A percentile compares a stretch with the other conserved stretches of the same genome.
Conservation (phyloP, 2,888 invertebrate genomes). For the Cephus pulcher region DNA sequence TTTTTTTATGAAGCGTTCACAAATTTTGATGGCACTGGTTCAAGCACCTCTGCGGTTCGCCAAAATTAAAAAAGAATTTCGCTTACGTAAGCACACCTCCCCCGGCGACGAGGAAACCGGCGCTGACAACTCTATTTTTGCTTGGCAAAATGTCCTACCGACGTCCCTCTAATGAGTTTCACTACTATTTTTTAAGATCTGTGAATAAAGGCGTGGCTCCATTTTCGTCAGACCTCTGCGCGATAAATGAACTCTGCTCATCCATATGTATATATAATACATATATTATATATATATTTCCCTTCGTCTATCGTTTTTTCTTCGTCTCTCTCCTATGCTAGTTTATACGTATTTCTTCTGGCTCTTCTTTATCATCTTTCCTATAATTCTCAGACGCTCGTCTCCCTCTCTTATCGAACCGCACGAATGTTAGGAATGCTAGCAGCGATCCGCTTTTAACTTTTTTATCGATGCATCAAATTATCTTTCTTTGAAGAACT, state of each 20-base stretch:
- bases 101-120: not conserved
- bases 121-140: conserved; percentile 7
- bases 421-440: not conserved
- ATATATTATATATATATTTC: not conserved
- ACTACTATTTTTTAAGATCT: not conserved
- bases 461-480: not conserved
- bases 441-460: not conserved
- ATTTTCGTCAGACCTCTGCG: not conserved
- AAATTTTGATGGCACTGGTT: not conserved
- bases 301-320: not conserved
- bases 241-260: not conserved
- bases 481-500: not conserved
- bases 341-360: not conserved
- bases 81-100: not conserved
- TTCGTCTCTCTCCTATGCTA: not conserved
- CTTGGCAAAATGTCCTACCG: not conserved
- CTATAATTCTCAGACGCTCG: not conserved
- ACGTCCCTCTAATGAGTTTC: conserved; percentile 1
- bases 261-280: not conserved
- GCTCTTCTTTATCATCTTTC: not conserved
- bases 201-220: not conserved
- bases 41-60: conserved; percentile 1
- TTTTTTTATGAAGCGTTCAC: not conserved
- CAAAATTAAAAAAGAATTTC: conserved; percentile 3
- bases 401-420: not conserved